A percentile compares a stretch with the other conserved stretches of the same genome.
Conservation (phyloP, 2,113 vertebrate genomes). For the Grus americana region DNA sequence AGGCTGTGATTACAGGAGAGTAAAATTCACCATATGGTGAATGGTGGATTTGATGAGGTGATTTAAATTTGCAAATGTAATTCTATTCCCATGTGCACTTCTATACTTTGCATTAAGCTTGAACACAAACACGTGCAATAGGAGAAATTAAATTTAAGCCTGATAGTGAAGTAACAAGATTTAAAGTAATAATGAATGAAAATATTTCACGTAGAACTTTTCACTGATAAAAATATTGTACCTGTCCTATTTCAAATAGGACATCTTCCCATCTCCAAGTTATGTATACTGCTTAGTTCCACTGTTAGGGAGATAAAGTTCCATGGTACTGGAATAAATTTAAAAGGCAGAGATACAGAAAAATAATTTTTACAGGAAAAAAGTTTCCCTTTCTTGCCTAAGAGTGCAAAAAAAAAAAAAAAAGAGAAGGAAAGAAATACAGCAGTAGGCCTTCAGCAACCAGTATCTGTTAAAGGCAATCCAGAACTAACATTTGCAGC, state of each 20-base stretch:
- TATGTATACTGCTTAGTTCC: background rate
- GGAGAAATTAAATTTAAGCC: background rate
- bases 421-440: background rate
- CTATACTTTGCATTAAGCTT: background rate
- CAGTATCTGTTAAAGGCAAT: background rate
- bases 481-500: background rate
- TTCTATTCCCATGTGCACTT: background rate
- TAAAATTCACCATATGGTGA: slow-evolving; percentile 20
- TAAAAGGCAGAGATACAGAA: background rate
- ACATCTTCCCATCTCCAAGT: background rate
- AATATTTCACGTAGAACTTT: background rate
- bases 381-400: background rate
- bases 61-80: background rate
- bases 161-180: background rate
- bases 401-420: background rate
- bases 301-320: background rate
- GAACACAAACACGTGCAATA: background rate
- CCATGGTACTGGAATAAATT: background rate
- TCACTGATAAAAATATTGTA: background rate
- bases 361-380: background rate
- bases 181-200: background rate
- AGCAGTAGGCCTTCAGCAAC: background rate
- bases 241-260: background rate
- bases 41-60: background rate
- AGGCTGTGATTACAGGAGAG: background rate